phyloP scores from a whole-genome alignment of 2,797 vertebrate species.

The Alca torda region DNA sequence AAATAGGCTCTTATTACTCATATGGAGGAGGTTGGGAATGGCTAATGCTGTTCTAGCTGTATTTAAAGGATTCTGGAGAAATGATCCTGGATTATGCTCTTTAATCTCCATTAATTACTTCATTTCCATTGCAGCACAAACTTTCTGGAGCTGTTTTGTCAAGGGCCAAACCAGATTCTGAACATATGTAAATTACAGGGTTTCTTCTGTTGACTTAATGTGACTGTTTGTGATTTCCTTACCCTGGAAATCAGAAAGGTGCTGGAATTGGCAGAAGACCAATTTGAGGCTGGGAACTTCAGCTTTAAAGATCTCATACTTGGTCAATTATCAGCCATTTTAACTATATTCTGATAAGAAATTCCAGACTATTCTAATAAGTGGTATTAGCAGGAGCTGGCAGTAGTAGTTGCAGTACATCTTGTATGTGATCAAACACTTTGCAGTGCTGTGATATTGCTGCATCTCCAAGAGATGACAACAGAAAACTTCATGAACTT shows the following conservation, averaged over 20 bases:
- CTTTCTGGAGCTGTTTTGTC: conserved; percentile 5
- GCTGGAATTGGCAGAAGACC: not conserved
- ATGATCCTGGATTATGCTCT: not conserved
- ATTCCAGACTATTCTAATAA: not conserved
- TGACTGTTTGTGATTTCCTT: not conserved
- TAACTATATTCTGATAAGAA: not conserved
- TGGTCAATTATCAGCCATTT: not conserved
- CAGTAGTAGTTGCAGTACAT: not conserved
- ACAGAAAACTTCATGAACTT: not conserved
- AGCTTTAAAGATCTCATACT: not conserved
- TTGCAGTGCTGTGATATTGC: not conserved
- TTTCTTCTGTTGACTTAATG: not conserved
- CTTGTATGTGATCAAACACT: not conserved
- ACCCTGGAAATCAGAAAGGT: not conserved
- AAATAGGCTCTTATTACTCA: not conserved
- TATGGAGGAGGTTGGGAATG: not conserved
- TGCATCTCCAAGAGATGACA: not conserved
- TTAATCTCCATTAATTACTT: conserved; percentile 3
- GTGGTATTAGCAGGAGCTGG: not conserved
- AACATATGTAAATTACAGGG: not conserved
- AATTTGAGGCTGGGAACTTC: not conserved
- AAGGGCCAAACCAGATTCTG: not conserved
- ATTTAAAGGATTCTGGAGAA: conserved; percentile 1
- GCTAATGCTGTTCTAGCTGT: not conserved
- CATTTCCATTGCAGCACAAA: not conserved